Evolutionary conservation across 2,797 vertebrate species (phyloP), one percentile per base, ranked within the genome.

Genomic region (Tinamus major): DNA sequence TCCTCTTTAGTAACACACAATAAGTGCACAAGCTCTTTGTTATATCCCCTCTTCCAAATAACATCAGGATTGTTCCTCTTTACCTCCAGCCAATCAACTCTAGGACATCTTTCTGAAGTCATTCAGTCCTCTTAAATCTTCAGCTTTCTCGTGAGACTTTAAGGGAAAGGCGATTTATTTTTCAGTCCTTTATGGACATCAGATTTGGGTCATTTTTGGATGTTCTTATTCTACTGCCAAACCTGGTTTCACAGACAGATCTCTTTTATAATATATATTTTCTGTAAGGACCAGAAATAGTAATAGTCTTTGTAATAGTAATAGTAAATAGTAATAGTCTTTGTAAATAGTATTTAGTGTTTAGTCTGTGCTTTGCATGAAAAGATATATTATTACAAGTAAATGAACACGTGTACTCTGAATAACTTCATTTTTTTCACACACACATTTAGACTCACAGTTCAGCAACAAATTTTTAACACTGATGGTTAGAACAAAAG

Each of bases 361-460:
- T 69, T 55, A 61, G 64, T 31, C 14, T 68, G 31, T 46, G 76
- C 23, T 77, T 71, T 39, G 59, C 29, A 16, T 26, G 69, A 77
- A 87, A 77, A 61, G 15, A 5, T 46, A 48, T 14, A 76, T 77
- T 77, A 44, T 3, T 27, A 59, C 24, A 78, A 41, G 18, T 51
- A 69, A 72, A 56, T 56, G 11, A 74, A 29, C 23, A 2, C 31
- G 39, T 14, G 19, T 55, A 11, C 44, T 64, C 65, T 44, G 39
- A 64, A 58, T 23, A 42, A 27, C 33, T 74, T 81, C 4, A 24
- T 76, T 69, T 69, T 48, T 56, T 19, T 44, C 23, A 33, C 14
- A 13, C 3, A 2, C 4, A 39, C 24, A 44, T 59, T 68, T 33
- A 89, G 49, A 53, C 17, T 55, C 5, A 1, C 3, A 1, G 2